A percentile compares a stretch with the other conserved stretches of the same genome.
These are phyloP conservation scores for Nemurella pictetii DNA, from an alignment of 2,888 invertebrate genomes.

Conservation along the genomic window DNA sequence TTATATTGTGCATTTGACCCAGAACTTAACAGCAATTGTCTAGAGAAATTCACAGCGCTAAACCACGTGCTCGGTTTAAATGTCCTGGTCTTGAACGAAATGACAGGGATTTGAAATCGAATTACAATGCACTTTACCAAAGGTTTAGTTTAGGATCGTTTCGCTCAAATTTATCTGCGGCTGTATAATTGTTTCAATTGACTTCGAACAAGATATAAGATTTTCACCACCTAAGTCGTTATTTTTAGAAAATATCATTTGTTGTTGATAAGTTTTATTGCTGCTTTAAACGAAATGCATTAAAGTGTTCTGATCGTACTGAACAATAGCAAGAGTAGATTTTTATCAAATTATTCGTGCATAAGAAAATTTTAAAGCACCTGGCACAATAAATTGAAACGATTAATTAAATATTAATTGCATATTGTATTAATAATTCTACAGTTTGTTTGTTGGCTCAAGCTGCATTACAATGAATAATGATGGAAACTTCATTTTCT, in stretches of 20 bases:
- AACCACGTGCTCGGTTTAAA: background rate
- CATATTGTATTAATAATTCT: background rate
- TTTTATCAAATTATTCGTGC: background rate
- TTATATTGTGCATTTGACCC: background rate
- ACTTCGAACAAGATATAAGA: no score
- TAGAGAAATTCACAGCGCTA: background rate
- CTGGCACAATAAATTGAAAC: background rate
- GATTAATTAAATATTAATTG: background rate
- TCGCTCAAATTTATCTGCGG: background rate
- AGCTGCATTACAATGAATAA: background rate
- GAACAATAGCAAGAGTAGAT: background rate
- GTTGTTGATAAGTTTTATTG: background rate
- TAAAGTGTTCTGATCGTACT: background rate
- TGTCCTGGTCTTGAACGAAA: background rate
- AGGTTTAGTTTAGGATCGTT: background rate
- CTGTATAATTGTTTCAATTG: background rate
- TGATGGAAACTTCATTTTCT: background rate
- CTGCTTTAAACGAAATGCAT: no score
- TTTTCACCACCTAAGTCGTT: background rate
- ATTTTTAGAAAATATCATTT: background rate
- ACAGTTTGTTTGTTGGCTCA: background rate
- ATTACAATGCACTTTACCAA: background rate
- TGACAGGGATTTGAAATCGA: background rate
- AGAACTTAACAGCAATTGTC: background rate
- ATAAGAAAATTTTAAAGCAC: background rate